Evolutionary conservation across 2,888 invertebrate species (phyloP).

Genomic region (Amphipoea lucens): DNA sequence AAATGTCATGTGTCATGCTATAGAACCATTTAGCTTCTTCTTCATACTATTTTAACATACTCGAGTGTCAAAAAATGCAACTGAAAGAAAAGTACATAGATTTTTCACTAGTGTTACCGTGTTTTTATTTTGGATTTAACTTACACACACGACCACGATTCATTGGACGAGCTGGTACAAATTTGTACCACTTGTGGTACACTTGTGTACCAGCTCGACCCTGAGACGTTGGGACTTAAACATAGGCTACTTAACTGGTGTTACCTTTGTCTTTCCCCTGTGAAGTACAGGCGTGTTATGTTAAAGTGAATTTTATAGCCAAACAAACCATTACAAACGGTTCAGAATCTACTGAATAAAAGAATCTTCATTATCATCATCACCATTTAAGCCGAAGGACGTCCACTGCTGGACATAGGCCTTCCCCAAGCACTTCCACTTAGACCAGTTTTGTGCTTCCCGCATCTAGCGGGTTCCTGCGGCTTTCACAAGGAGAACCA

Average conservation of each 20-base stretch:
- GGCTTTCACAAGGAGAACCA: too few species aligned
- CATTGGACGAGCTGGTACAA: too few species aligned
- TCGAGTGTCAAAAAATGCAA: background rate
- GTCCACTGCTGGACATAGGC: too few species aligned
- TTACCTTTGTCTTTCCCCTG: background rate
- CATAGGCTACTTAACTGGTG: background rate
- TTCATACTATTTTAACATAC: background rate
- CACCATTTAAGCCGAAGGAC: too few species aligned
- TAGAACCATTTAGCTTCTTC: background rate
- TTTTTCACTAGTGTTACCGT: too few species aligned
- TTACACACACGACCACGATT: background rate
- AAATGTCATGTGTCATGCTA: background rate
- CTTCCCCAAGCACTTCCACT: too few species aligned
- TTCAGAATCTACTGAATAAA: background rate
- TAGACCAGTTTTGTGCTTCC: too few species aligned
- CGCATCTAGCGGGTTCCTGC: too few species aligned
- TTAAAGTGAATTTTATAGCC: background rate
- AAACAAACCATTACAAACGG: background rate
- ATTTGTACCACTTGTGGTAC: too few species aligned
- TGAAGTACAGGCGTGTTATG: background rate
- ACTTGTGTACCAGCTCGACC: too few species aligned
- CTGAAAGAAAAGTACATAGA: background rate
- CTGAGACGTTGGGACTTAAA: background rate
- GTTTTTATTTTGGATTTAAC: background rate
- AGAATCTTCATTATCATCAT: too few species aligned